Conservation (phyloP, 2,888 invertebrate genomes). For the Calliopum simillimum region DNA sequence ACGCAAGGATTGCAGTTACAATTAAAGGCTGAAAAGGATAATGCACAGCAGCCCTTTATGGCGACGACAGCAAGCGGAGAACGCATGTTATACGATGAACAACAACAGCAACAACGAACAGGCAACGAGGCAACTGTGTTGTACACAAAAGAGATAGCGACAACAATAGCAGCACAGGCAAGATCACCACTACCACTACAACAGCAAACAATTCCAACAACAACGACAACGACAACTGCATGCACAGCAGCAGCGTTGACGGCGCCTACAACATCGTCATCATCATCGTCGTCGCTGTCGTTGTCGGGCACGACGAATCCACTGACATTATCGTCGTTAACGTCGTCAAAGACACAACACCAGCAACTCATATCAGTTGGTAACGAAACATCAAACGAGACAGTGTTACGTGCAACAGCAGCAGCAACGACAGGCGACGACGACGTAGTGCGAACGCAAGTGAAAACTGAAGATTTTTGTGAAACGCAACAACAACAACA, state of each 20-base stretch:
- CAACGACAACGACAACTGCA: constrained; percentile 34
- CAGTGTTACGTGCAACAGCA: constrained; percentile 53
- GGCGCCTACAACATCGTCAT: constrained; percentile 41
- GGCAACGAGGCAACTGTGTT: constrained; percentile 23
- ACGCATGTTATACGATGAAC: constrained; percentile 7
- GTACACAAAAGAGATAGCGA: constrained; percentile 39
- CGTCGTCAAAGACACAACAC: constrained; percentile 56
- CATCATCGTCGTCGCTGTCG: constrained; percentile 46
- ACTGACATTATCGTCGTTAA: constrained; percentile 52
- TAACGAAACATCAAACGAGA: constrained; percentile 64
- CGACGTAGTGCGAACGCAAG: constrained; percentile 33
- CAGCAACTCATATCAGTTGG: constrained; percentile 65
- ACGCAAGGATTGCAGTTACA: background rate
- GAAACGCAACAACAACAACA: constrained; percentile 42
- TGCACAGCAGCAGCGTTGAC: constrained; percentile 11
- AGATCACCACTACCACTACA: background rate
- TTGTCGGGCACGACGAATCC: constrained; percentile 48
- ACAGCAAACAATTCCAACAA: constrained; percentile 22
- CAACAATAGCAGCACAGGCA: constrained; percentile 35
- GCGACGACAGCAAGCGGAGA: constrained; percentile 10
- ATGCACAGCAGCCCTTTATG: background rate
- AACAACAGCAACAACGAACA: constrained; percentile 23
- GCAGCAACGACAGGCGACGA: constrained; percentile 29
- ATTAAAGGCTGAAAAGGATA: background rate
- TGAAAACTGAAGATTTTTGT: constrained; percentile 42